phyloP scores from a whole-genome alignment of 2,797 vertebrate genomes.

The Pteropus rufus region DNA sequence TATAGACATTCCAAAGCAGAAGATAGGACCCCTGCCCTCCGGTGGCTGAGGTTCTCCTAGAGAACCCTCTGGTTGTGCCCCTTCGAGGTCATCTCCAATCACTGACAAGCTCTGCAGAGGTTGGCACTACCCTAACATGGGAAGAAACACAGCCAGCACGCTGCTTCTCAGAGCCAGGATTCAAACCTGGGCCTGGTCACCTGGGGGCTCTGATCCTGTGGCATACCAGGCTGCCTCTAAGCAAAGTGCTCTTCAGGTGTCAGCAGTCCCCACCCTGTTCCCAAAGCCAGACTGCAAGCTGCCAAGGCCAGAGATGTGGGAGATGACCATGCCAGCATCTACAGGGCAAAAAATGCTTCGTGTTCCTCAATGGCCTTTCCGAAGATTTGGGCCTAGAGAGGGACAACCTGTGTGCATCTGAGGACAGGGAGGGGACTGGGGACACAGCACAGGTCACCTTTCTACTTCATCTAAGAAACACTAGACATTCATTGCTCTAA shows the following conservation, averaged over 20 bases:
- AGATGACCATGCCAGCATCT: rapidly evolving
- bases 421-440: too few relatives aligned
- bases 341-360: not conserved
- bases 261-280: not conserved
- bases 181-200: rapidly evolving
- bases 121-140: not conserved
- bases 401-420: not conserved
- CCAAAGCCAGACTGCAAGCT: not conserved
- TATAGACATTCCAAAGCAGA: not conserved
- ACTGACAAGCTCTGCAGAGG: not conserved
- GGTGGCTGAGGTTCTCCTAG: not conserved
- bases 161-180: not conserved
- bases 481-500: not conserved
- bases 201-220: not conserved
- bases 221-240: not conserved
- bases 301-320: not conserved
- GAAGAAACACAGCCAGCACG: not conserved
- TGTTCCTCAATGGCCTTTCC: not conserved
- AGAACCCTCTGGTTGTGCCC: not conserved
- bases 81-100: not conserved
- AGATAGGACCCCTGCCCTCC: not conserved
- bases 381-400: not conserved
- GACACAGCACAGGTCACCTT: not conserved
- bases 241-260: too few relatives aligned
- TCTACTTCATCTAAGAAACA: not conserved